Conservation (phyloP, 2,797 vertebrate species). For the Scolopax bukidnonensis region DNA sequence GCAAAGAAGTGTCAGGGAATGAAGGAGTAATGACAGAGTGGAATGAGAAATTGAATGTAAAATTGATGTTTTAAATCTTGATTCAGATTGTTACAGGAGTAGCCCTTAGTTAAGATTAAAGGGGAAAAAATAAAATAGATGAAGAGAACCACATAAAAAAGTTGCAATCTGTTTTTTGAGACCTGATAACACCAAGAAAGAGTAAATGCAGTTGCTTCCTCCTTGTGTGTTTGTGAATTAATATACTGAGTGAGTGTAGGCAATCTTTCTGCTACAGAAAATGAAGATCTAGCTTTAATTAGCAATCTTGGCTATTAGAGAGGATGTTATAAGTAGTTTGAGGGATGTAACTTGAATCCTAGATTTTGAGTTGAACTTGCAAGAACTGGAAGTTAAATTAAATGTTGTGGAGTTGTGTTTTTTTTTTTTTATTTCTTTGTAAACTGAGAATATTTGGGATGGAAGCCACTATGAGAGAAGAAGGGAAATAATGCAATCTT, state of each 20-base stretch:
- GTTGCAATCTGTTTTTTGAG: not conserved
- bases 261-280: not conserved
- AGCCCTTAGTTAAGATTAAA: not conserved
- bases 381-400: not conserved
- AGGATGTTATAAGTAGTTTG: not conserved
- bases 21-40: not conserved
- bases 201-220: not conserved
- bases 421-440: not conserved
- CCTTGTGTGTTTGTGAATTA: not conserved
- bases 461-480: not conserved
- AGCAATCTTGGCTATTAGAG: not conserved
- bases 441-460: not conserved
- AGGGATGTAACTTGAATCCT: not conserved
- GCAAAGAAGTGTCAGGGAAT: not conserved
- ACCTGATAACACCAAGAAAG: not conserved
- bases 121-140: not conserved
- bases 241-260: not conserved
- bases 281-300: not conserved
- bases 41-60: not conserved
- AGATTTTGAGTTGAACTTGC: not conserved
- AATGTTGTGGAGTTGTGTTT: not conserved
- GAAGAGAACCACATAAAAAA: not conserved
- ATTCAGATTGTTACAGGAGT: not conserved
- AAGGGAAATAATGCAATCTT: not conserved
- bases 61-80: not conserved